These are phyloP conservation scores for Pseudochaenichthys georgianus DNA, from an alignment of 2,797 vertebrate species.

Conservation along the genomic window DNA sequence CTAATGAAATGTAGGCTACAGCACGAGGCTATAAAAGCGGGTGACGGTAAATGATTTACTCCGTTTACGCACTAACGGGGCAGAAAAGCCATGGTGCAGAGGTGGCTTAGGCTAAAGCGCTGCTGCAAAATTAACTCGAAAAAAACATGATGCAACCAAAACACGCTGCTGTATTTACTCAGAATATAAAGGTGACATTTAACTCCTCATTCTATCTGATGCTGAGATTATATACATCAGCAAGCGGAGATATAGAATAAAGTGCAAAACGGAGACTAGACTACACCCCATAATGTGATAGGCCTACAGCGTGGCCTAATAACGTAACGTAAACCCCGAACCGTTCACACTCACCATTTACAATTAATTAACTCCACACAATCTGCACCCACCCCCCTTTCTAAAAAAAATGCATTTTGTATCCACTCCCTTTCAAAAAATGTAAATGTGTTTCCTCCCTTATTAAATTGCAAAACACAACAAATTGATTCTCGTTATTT, in stretches of 20 bases:
- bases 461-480: conserved; percentile 36
- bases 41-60: conserved; percentile 54
- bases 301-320: not conserved
- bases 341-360: conserved; percentile 30
- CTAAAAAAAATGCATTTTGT: not conserved
- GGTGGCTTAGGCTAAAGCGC: conserved; percentile 23
- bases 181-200: conserved; percentile 63
- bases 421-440: conserved; percentile 16
- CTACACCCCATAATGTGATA: not conserved
- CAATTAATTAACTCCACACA: conserved; percentile 48
- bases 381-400: not conserved
- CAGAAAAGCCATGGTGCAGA: conserved; percentile 40
- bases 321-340: conserved; percentile 8
- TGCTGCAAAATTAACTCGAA: conserved; percentile 38
- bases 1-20: conserved; percentile 57
- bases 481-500: conserved; percentile 61
- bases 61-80: conserved; percentile 49
- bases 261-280: not conserved
- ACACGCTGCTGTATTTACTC: conserved; percentile 48
- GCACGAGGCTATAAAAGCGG: conserved; percentile 41
- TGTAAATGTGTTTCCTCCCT: not conserved
- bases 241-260: conserved; percentile 21
- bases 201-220: conserved; percentile 45
- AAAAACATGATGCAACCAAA: conserved; percentile 9
- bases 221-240: conserved; percentile 56